Conservation (phyloP, 2,888 invertebrate genomes). For the Coelinius sp. region DNA sequence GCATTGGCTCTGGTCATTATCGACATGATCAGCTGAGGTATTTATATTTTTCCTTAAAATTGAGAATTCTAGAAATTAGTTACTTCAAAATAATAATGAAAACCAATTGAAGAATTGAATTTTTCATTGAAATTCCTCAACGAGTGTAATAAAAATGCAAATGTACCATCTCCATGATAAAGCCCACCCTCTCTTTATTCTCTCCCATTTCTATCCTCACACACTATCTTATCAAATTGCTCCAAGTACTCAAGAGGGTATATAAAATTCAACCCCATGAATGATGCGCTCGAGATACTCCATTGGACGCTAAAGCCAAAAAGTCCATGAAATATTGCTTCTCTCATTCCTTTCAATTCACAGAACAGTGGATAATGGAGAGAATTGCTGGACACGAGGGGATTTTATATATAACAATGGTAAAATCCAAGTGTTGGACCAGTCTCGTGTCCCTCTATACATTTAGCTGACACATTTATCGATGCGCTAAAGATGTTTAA, state of each 20-base stretch:
- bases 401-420: background rate
- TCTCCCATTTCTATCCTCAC: background rate
- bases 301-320: background rate
- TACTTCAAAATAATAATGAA: background rate
- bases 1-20: slow-evolving; percentile 53
- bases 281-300: slow-evolving; percentile 5
- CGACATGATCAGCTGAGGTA: slow-evolving; percentile 53
- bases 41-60: background rate
- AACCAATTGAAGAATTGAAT: slow-evolving; percentile 21
- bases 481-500: slow-evolving; percentile 42
- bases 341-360: background rate
- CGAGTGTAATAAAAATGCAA: slow-evolving; percentile 31
- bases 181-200: slow-evolving; percentile 9
- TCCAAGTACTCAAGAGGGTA: background rate
- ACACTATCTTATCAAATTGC: slow-evolving; percentile 21
- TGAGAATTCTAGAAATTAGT: background rate
- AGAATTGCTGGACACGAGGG: background rate
- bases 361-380: background rate
- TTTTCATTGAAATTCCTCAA: slow-evolving; percentile 7
- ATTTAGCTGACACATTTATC: slow-evolving; percentile 53
- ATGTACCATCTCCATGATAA: slow-evolving; percentile 19
- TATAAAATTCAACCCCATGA: background rate
- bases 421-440: background rate
- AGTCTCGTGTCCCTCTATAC: background rate
- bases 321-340: background rate